Evolutionary conservation across 2,797 vertebrate species (phyloP).

Genomic region (Coendou prehensilis): DNA sequence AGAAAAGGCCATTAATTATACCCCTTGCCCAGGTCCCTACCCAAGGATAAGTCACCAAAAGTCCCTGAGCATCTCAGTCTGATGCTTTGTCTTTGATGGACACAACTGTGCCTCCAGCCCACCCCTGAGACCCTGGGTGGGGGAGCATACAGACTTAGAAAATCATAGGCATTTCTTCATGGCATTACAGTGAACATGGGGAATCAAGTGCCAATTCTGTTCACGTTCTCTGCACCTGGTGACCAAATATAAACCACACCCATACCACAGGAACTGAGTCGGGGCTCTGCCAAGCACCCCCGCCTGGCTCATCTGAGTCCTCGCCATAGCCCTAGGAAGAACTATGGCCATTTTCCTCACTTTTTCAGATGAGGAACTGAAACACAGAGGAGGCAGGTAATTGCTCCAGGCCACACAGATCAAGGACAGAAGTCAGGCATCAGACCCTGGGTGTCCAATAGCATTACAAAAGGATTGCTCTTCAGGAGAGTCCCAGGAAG

Average conservation of each 20-base stretch:
- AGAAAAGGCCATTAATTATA: too few species aligned
- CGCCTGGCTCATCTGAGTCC: too few species aligned
- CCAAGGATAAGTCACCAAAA: fast-evolving
- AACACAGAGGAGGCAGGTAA: background rate
- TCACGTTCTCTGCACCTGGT: background rate
- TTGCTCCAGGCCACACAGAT: background rate
- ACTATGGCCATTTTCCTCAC: fast-evolving
- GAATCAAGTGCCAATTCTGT: background rate
- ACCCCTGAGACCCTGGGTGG: background rate
- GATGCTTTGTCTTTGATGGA: background rate
- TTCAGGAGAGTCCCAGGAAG: background rate
- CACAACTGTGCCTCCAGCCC: too few species aligned
- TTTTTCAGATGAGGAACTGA: too few species aligned
- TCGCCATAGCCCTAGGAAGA: too few species aligned
- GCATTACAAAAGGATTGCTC: too few species aligned
- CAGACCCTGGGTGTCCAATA: fast-evolving
- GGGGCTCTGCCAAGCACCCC: fast-evolving
- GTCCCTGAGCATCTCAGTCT: fast-evolving
- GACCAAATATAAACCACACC: fast-evolving
- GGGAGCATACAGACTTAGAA: background rate
- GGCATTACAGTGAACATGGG: fast-evolving
- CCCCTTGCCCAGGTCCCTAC: fast-evolving
- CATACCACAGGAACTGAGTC: fast-evolving
- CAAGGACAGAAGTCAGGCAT: background rate
- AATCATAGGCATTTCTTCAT: fast-evolving